Conservation (phyloP, 2,888 invertebrate genomes). For the Colletes collaris region DNA sequence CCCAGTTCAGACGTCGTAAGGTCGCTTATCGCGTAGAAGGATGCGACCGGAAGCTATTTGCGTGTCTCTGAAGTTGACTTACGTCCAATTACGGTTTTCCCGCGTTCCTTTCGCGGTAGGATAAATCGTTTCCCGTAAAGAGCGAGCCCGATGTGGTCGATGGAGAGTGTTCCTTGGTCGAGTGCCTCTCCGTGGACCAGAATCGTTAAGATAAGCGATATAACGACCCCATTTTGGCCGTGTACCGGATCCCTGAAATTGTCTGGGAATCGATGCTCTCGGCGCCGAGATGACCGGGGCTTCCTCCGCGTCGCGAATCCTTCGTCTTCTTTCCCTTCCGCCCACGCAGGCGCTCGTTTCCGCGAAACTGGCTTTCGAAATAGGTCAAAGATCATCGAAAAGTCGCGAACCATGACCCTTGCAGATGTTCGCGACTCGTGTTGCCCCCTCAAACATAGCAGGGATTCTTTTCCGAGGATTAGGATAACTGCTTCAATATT, state of each 20-base stretch:
- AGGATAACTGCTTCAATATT: no score
- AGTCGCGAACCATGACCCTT: not conserved
- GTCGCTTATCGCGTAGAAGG: no score
- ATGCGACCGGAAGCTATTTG: no score
- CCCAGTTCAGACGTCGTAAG: no score
- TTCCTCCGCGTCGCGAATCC: constrained; percentile 36
- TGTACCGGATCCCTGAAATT: constrained; percentile 38
- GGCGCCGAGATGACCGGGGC: constrained; percentile 66
- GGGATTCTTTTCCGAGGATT: not conserved
- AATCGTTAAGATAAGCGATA: not conserved
- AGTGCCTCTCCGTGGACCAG: not conserved
- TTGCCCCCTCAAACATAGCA: not conserved
- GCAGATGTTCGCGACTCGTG: not conserved
- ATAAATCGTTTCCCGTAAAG: no score
- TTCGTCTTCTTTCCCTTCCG: constrained; percentile 22
- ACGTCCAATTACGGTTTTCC: no score
- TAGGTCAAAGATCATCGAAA: constrained; percentile 44
- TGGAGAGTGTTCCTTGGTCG: not conserved
- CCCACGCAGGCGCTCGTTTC: constrained; percentile 11
- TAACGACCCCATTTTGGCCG: constrained; percentile 2
- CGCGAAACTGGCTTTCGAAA: not conserved
- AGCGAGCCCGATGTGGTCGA: no score
- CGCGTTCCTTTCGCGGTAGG: no score
- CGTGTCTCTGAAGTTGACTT: no score
- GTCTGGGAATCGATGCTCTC: constrained; percentile 63